Base-by-base conservation (phyloP, 2,797 vertebrate species). In the Tokudaia muenninki region DNA sequence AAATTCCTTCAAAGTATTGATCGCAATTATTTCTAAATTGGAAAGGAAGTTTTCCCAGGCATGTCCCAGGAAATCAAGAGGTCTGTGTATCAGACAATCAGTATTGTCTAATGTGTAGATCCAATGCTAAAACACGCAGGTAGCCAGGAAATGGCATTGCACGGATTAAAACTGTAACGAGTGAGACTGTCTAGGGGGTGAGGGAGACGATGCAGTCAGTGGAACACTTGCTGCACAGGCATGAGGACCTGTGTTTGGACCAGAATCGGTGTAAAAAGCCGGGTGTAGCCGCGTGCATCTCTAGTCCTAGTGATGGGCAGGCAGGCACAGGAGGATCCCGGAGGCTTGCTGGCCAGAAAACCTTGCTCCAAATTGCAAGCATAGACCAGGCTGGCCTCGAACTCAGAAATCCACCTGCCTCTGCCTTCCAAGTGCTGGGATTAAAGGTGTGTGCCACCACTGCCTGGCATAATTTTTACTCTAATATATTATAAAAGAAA, bases 1-100 rank as follows among this genome's bases (percentile, higher is more conserved):
- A 96, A 75, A 61, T 79, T 74, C 9, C 80, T 92, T 82, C 77
- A 34, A n/a, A 59, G 52, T 92, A 79, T 55, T 74, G 80, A 79
- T 90, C 29, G 74, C 59, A 72, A 67, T 75, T 47, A 80, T 6
- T 22, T 70, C 41, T 59, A n/a, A 5, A 79, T 44, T 65, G 34
- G 3, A 52, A 83, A 90, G 37, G 31, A 19, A 24, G 77, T 75
- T 83, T 94, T 61, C 77, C 26, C 70, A 83, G 63, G 47, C 31
- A 29, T 22, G 9, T 21, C 26, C 16, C 41, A n/a, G 57, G 65
- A 31, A 92, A 67, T 19, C 29, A 75, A 44, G 52, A 34, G 52
- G 8, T 17, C 59, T 0, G 1, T 44, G 59, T 4, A 52, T 75
- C 29, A 21, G 3, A 59, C n/a, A 3, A 57, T 16, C 11, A 50